Conservation (phyloP, 1,140 invertebrate species). For the Copidosoma floridanum region DNA sequence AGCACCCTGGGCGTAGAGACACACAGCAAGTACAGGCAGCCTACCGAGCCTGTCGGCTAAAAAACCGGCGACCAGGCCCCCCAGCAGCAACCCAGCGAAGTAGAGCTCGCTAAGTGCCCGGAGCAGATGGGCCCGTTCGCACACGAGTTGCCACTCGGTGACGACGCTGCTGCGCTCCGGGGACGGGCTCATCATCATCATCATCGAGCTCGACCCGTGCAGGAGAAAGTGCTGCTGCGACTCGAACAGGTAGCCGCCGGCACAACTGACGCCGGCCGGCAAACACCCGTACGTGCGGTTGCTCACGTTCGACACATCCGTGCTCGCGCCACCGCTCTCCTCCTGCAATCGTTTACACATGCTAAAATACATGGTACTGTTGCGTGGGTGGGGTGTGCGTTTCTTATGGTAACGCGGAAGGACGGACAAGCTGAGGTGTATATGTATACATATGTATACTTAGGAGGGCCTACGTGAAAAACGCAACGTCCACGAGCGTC, state of each 20-base stretch:
- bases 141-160: constrained; percentile 58
- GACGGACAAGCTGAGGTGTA: no score
- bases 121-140: constrained; percentile 53
- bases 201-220: neutral
- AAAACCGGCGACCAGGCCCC: constrained; percentile 57
- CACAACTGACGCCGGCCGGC: neutral
- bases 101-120: constrained; percentile 55
- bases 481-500: no score
- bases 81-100: constrained; percentile 57
- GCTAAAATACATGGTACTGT: no score
- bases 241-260: constrained; percentile 39
- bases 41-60: constrained; percentile 58
- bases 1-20: constrained; percentile 55
- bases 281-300: constrained; percentile 39
- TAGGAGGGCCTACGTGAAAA: no score
- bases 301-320: no score
- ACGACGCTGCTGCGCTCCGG: constrained; percentile 38
- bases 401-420: no score
- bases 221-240: no score
- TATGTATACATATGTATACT: no score
- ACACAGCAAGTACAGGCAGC: constrained; percentile 55
- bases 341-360: no score
- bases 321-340: neutral
- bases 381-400: no score
- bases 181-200: constrained; percentile 11